Evolutionary conservation across 1,140 invertebrate genomes (phyloP), one percentile per base, ranked within the genome.

Genomic region (Drosophila ercepeae): DNA sequence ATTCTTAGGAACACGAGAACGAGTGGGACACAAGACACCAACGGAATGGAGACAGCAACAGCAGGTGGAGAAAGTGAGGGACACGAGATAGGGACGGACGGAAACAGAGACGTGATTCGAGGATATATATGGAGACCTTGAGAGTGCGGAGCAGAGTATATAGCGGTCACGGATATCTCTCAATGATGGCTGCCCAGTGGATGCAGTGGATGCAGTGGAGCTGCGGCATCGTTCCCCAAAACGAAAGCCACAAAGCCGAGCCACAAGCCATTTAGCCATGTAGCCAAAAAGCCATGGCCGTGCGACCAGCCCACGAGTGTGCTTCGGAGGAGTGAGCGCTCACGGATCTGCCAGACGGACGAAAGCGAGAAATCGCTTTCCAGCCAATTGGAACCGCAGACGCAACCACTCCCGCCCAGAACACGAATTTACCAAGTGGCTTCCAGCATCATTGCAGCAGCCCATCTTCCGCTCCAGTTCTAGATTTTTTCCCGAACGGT

Each of bases 341-440:
- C 29, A 32, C 13, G 39, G 27, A 45, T 29, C 21, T 46, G 42
- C 41, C 29, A 54, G 42, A 19, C 21, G 49, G 32, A 19, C 18
- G 49, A 32, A 18, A 36, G 41, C 51, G n/a, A 13, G n/a, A n/a
- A n/a, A n/a, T n/a, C n/a, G n/a, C n/a, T n/a, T n/a, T n/a, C 4
- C n/a, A 36, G 13, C 11, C 11, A 36, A 25, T n/a, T n/a, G n/a
- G n/a, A n/a, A n/a, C n/a, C n/a, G n/a, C n/a, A n/a, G n/a, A n/a
- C n/a, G n/a, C n/a, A 27, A 44, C 27, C 32, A 49, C 32, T 21
- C 23, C 57, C 44, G 36, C 42, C 23, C 27, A 32, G 32, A 27
- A 51, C 23, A 42, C 36, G 57, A 41, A 42, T 52, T 52, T 27
- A 44, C 54, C 53, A 36, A 63, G 54, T 60, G 55, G 55, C 54